Evolutionary conservation across 53 echinoderm and acorn worm species (phyloP).

Genomic region (Luidia sarsii): DNA sequence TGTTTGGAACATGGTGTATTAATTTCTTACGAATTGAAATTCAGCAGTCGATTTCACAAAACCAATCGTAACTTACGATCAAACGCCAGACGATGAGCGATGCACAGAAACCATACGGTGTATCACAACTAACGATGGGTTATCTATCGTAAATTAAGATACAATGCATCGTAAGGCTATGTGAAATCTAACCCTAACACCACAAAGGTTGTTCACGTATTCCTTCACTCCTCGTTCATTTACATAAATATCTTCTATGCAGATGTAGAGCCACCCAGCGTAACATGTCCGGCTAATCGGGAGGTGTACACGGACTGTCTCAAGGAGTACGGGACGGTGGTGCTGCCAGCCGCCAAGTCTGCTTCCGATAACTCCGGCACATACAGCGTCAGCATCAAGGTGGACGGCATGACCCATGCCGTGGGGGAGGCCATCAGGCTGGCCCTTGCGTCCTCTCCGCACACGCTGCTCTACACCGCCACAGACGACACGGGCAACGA

Average conservation of each 20-base stretch:
- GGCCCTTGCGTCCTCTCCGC: neutral
- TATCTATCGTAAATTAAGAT: too few species aligned
- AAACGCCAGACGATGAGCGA: too few species aligned
- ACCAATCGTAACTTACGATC: too few species aligned
- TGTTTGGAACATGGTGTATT: neutral
- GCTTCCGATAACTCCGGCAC: constrained; percentile 10
- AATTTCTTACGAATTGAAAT: too few species aligned
- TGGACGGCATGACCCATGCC: neutral
- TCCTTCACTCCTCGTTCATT: neutral
- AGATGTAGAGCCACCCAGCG: constrained; percentile 7
- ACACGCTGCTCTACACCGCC: neutral
- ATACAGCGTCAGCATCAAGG: neutral
- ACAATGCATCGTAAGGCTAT: too few species aligned
- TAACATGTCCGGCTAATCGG: neutral
- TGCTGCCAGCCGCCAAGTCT: neutral
- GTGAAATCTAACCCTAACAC: too few species aligned
- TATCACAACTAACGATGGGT: too few species aligned
- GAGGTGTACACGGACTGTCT: neutral
- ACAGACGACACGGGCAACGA: neutral
- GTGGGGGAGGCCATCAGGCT: neutral
- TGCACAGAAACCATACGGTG: too few species aligned
- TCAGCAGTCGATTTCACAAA: too few species aligned
- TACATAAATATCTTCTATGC: neutral
- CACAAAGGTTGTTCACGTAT: too few species aligned
- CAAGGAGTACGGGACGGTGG: neutral